phyloP scores from a whole-genome alignment of 2,888 invertebrate species.

The Diogma glabrata region DNA sequence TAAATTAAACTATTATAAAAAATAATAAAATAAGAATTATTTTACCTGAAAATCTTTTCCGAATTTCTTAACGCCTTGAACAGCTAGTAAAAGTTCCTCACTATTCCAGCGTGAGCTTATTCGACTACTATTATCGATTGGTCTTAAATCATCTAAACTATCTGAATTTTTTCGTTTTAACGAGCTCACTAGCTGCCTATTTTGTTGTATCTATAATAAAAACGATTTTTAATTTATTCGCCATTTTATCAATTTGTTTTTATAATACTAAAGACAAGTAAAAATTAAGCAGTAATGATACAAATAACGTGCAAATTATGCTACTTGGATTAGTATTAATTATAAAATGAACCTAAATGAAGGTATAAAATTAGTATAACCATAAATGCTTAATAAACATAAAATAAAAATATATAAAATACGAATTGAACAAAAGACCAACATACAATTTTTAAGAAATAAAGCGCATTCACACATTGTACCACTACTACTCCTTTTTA shows the following conservation, averaged over 20 bases:
- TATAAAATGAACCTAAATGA: too few relatives aligned
- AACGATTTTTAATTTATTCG: constrained; percentile 13
- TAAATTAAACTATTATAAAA: background rate
- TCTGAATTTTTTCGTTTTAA: constrained; percentile 59
- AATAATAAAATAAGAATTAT: background rate
- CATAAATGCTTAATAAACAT: too few relatives aligned
- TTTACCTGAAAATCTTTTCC: constrained; percentile 76
- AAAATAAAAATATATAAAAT: too few relatives aligned
- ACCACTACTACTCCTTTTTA: constrained; percentile 7
- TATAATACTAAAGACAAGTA: constrained; percentile 6
- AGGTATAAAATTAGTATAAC: too few relatives aligned
- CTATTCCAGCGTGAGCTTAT: constrained; percentile 85
- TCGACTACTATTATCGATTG: constrained; percentile 47
- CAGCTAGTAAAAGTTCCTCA: constrained; percentile 82
- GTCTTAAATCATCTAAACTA: constrained; percentile 45
- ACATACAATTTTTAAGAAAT: too few relatives aligned
- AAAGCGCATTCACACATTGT: constrained; percentile 8
- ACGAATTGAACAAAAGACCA: too few relatives aligned
- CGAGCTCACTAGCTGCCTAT: constrained; percentile 83
- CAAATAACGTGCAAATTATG: constrained; percentile 9
- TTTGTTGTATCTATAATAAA: constrained; percentile 72
- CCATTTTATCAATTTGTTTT: background rate
- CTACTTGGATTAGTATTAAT: too few relatives aligned
- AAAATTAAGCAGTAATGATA: constrained; percentile 9
- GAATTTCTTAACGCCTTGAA: constrained; percentile 74